These are phyloP conservation scores for Danio tinwini DNA, from an alignment of 2,797 vertebrate species.

Conservation along the genomic window DNA sequence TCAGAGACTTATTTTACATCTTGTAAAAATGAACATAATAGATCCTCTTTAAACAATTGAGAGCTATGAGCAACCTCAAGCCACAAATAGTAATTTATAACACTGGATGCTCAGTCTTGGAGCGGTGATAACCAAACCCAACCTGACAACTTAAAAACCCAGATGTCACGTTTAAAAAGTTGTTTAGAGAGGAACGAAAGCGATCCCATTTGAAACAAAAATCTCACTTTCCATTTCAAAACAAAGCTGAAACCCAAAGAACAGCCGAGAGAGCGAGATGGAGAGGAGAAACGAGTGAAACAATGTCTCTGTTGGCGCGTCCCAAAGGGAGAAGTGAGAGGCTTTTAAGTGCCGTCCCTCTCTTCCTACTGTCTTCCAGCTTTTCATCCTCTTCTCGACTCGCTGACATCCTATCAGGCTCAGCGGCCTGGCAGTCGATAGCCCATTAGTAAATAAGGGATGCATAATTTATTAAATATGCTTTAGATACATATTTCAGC, in stretches of 20 bases:
- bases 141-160: neutral
- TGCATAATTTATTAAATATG: slow-evolving; percentile 86
- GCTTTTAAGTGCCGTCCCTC: slow-evolving; percentile 64
- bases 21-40: no score
- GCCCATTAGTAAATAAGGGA: slow-evolving; percentile 84
- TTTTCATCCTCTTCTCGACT: slow-evolving; percentile 55
- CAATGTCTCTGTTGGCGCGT: slow-evolving; percentile 41
- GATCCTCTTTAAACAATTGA: no score
- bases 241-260: slow-evolving; percentile 38
- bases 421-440: slow-evolving; percentile 74
- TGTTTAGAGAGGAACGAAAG: slow-evolving; percentile 6
- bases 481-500: slow-evolving; percentile 83
- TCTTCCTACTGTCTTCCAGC: slow-evolving; percentile 50
- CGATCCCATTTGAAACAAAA: neutral
- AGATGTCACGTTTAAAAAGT: slow-evolving; percentile 8
- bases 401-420: slow-evolving; percentile 65
- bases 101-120: neutral
- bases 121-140: neutral
- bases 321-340: slow-evolving; percentile 54
- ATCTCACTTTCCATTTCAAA: slow-evolving; percentile 17
- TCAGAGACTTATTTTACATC: no score
- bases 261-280: slow-evolving; percentile 49
- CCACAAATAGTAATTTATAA: neutral
- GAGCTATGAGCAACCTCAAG: neutral
- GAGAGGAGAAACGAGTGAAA: slow-evolving; percentile 38